Evolutionary conservation across 2,888 invertebrate species (phyloP), one percentile per base, ranked within the genome.

Genomic region (Dryobota labecula): DNA sequence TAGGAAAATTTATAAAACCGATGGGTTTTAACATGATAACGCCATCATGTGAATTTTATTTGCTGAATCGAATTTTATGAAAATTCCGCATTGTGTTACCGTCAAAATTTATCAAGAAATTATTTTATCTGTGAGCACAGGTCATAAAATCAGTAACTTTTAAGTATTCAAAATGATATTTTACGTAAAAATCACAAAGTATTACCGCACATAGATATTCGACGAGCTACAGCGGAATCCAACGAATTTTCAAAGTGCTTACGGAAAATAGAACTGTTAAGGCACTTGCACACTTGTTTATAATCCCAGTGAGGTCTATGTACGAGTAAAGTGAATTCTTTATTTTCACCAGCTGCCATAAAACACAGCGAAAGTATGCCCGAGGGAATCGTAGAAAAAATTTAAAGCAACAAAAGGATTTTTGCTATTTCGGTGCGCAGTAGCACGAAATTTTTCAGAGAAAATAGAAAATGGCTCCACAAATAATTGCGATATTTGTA

Each of bases 231-330:
- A 57, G 66, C 60, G 76, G 70, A 84, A 83, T 86, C 83, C 81
- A 84, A 86, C 79, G 79, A 86, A 88, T 86, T 86, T 84, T 72
- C 80, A 64, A 77, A 82, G 68, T 79, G 76, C 80, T 87, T 76
- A 68, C 65, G 27, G 66, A 51, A 71, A 79, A 82, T 82, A 74
- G 75, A 73, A 77, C 51, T 65, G 6, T 76, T 77, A 76, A 60
- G 70, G 49, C 24, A 41, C 58, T 61, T 69, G 13, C 64, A 71
- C 49, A 83, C 65, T 82, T 63, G 33, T 62, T 76, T 70, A 70
- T 76, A 53, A 57, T 57, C 41, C 56, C 36, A n/a, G 6, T 51
- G 69, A 33, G 53, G 1, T 9, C 2, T 27, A 2, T 18, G 33
- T 11, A 30, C 2, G 13, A 43, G 66, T 43, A 53, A 53, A 51